phyloP scores from a whole-genome alignment of 2,797 vertebrate species.

The Catharus ustulatus region DNA sequence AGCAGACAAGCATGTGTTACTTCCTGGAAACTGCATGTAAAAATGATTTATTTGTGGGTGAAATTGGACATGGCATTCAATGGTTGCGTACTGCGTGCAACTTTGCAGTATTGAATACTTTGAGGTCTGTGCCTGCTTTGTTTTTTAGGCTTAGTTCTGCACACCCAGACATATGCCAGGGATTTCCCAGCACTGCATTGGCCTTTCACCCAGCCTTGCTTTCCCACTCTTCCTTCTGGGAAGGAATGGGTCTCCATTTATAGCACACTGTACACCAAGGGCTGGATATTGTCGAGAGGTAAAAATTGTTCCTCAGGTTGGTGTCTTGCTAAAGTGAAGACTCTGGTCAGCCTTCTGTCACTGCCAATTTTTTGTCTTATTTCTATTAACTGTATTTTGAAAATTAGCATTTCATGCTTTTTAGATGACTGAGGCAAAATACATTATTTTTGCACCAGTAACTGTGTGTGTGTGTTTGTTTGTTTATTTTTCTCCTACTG shows the following conservation, averaged over 20 bases:
- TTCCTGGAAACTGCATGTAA: neutral
- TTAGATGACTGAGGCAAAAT: neutral
- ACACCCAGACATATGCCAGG: neutral
- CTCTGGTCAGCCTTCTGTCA: neutral
- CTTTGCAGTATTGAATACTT: neutral
- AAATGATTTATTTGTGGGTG: neutral
- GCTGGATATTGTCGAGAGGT: neutral
- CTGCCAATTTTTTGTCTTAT: rapidly evolving
- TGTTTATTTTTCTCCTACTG: neutral
- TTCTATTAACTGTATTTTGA: neutral
- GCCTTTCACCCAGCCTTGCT: neutral
- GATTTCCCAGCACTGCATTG: neutral
- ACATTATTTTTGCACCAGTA: neutral
- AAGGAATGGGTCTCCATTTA: rapidly evolving
- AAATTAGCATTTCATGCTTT: neutral
- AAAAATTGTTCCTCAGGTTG: neutral
- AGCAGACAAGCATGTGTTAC: rapidly evolving
- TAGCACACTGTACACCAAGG: rapidly evolving
- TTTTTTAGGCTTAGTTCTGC: neutral
- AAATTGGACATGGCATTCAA: neutral
- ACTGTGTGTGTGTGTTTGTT: neutral
- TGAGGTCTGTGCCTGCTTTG: neutral
- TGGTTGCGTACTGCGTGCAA: neutral
- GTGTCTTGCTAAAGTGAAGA: neutral
- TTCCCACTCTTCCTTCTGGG: rapidly evolving